Conservation (phyloP, 1,140 invertebrate species). For the Tenebrio molitor region DNA sequence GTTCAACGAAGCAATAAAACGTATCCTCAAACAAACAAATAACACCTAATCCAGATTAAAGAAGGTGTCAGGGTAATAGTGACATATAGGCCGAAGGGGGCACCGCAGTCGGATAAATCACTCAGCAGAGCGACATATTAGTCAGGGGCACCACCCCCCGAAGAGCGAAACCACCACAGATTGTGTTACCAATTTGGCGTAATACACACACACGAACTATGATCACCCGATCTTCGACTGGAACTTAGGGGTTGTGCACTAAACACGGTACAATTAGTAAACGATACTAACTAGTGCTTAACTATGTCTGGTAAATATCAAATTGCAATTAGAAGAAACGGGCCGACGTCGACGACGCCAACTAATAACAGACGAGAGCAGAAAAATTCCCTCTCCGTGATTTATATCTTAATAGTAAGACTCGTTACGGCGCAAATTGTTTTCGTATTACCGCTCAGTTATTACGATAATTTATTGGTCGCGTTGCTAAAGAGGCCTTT, state of each 20-base stretch:
- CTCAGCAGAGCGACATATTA: slow-evolving; percentile 20
- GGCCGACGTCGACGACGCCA: not conserved
- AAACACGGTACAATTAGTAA: slow-evolving; percentile 48
- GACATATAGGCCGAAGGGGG: slow-evolving; percentile 55
- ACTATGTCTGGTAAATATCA: slow-evolving; percentile 55
- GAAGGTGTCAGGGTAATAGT: slow-evolving; percentile 58
- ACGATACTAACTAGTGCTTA: slow-evolving; percentile 53
- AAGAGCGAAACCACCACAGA: slow-evolving; percentile 18
- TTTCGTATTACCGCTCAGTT: slow-evolving; percentile 5
- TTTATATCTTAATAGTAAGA: not conserved
- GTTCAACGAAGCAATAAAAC: slow-evolving; percentile 56
- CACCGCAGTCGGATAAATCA: slow-evolving; percentile 55
- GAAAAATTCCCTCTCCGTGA: not conserved
- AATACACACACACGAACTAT: slow-evolving; percentile 26
- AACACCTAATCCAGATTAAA: slow-evolving; percentile 60
- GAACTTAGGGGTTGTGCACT: slow-evolving; percentile 11
- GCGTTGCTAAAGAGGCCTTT: not conserved
- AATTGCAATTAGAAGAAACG: slow-evolving; percentile 50
- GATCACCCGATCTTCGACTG: slow-evolving; percentile 13
- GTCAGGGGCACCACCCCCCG: not conserved
- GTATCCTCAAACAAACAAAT: slow-evolving; percentile 57
- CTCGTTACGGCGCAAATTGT: not conserved
- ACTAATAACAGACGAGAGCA: not conserved
- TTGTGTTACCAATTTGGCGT: slow-evolving; percentile 49
- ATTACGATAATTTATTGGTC: slow-evolving; percentile 3